These are phyloP conservation scores for Drosophila hawaiiensis DNA, from an alignment of 2,888 invertebrate genomes.

Conservation along the genomic window DNA sequence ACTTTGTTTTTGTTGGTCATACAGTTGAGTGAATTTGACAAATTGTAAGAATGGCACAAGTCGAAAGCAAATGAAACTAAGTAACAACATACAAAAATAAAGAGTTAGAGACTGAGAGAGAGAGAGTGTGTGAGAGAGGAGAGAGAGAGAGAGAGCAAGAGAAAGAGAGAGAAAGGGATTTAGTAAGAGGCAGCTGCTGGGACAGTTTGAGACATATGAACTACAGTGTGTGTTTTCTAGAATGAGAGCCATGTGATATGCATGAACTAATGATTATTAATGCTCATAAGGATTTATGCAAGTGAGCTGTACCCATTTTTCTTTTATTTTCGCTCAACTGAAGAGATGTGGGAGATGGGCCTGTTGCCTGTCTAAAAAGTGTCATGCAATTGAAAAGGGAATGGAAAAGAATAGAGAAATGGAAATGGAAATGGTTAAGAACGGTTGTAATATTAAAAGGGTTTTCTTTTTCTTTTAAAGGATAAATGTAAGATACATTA, in stretches of 20 bases:
- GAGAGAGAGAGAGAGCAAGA: background rate
- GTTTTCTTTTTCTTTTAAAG: background rate
- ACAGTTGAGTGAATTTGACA: constrained; percentile 79
- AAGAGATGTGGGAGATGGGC: constrained; percentile 57
- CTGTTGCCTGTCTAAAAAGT: constrained; percentile 44
- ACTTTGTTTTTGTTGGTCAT: constrained; percentile 29
- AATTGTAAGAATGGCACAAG: constrained; percentile 69
- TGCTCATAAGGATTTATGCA: constrained; percentile 68
- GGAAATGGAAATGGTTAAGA: background rate
- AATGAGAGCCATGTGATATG: constrained; percentile 38
- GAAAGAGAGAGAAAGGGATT: background rate
- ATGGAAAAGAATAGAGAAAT: constrained; percentile 5
- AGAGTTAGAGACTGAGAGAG: constrained; percentile 1
- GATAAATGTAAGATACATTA: background rate
- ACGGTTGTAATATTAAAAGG: background rate
- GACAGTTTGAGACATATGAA: constrained; percentile 24
- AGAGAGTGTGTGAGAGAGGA: background rate
- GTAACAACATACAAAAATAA: constrained; percentile 8
- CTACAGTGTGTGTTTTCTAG: constrained; percentile 11
- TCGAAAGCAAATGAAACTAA: constrained; percentile 26
- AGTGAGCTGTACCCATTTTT: constrained; percentile 14
- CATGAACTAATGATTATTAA: constrained; percentile 75
- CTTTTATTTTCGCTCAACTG: constrained; percentile 20
- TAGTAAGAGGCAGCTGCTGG: constrained; percentile 18
- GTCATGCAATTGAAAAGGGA: constrained; percentile 60